These are phyloP conservation scores for Gadopsis marmoratus DNA, from an alignment of 2,797 vertebrate species.

Conservation along the genomic window DNA sequence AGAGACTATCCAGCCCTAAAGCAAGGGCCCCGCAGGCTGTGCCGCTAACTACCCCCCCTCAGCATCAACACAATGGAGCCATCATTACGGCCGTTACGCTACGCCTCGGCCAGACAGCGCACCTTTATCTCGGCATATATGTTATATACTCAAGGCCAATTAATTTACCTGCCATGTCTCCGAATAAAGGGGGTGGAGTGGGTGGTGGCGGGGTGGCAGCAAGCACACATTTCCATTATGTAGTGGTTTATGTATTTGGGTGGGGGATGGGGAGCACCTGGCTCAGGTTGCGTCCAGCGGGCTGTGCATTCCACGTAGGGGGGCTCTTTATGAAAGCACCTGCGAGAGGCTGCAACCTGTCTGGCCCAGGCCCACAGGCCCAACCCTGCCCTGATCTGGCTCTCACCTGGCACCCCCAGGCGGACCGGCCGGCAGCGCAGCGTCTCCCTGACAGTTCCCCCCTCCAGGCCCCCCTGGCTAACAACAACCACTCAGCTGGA, in stretches of 20 bases:
- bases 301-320: slow-evolving; percentile 52
- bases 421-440: slow-evolving; percentile 27
- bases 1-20: slow-evolving; percentile 75
- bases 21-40: slow-evolving; percentile 69
- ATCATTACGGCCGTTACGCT: slow-evolving; percentile 78
- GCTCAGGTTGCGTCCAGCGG: slow-evolving; percentile 71
- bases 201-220: slow-evolving; percentile 36
- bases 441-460: slow-evolving; percentile 31
- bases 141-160: slow-evolving; percentile 77
- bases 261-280: slow-evolving; percentile 69
- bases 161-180: slow-evolving; percentile 79
- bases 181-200: slow-evolving; percentile 44
- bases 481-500: slow-evolving; percentile 75
- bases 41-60: slow-evolving; percentile 75
- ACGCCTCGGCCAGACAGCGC: slow-evolving; percentile 72
- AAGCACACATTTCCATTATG: slow-evolving; percentile 61
- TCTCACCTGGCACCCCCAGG: slow-evolving; percentile 59
- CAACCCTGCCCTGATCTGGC: slow-evolving; percentile 37
- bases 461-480: slow-evolving; percentile 37
- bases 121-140: slow-evolving; percentile 78
- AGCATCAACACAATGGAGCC: slow-evolving; percentile 82
- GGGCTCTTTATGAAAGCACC: slow-evolving; percentile 71
- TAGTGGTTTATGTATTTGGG: slow-evolving; percentile 56
- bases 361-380: slow-evolving; percentile 46
- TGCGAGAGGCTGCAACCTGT: slow-evolving; percentile 66